Base-by-base conservation (phyloP, 2,888 invertebrate species). In the Chrysolina oricalcia region DNA sequence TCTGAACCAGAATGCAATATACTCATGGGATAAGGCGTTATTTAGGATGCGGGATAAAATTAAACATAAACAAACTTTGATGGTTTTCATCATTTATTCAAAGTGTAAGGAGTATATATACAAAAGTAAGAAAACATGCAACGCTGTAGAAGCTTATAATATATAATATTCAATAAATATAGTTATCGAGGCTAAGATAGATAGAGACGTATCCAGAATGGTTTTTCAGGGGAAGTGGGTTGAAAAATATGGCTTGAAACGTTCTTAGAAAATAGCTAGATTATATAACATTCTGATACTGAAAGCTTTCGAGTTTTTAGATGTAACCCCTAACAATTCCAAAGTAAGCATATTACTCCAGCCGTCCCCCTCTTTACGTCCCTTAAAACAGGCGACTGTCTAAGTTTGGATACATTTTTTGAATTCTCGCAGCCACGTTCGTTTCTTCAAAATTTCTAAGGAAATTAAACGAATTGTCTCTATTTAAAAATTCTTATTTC, bases 101-200 rank as follows among this genome's bases (percentile, higher is more conserved):
- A 15, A 59, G 27, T 35, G 23, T 66, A 68, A 70, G 62, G 72
- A 75, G 73, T 81, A 80, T 81, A 80, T 81, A 76, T 81, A 81
- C 80, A 81, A 81, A 81, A 81, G 81, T 78, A 80, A 76, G 79
- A 81, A 81, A 81, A 74, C 71, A 74, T 78, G 75, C 69, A 71
- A 66, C 15, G 43, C 48, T 66, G 40, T 35, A 35, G n/a, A 59
- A 59, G 59, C 35, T 59, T n/a, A 50, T 17, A 50, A 17, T 50
- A n/a, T 56, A 56, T 23, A 19, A 11, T 19, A 50, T n/a, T 50
- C 9, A 23, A 4, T 56, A 56, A 21, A 56, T 56, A 56, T 13
- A 13, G 15, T 56, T 21, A 11, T 0, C 1, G 10, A 56, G 23
- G 11, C 11, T 56, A 13, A 56, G 5, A 19, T 11, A 21, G 13